Conservation (phyloP, 2,797 vertebrate species). For the Crocodylus rhombifer region DNA sequence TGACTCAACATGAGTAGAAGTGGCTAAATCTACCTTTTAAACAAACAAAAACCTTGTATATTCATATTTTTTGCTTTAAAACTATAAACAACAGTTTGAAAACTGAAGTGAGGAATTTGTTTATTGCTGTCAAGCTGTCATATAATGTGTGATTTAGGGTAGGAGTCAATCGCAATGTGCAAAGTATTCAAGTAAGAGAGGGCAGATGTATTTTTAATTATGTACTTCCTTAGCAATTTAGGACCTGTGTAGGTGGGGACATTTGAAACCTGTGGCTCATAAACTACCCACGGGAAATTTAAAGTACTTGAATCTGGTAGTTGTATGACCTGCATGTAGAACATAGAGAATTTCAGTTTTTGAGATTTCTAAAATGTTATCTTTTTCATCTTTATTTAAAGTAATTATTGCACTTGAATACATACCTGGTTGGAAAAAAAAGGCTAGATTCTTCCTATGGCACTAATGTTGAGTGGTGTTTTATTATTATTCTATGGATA, state of each 20-base stretch:
- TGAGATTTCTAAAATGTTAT: not conserved
- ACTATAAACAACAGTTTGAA: constrained; percentile 24
- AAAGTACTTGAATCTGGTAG: constrained; percentile 27
- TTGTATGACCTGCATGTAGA: not conserved
- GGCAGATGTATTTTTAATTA: constrained; percentile 55
- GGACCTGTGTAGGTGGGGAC: not conserved
- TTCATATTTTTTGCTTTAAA: not conserved
- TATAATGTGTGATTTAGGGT: constrained; percentile 23
- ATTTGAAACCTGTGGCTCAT: constrained; percentile 13
- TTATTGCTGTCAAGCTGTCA: constrained; percentile 57
- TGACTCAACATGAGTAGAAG: not conserved
- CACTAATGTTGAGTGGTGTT: not conserved
- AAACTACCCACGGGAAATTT: constrained; percentile 20
- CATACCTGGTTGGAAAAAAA: not conserved
- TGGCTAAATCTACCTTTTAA: not conserved
- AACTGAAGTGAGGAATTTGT: constrained; percentile 14
- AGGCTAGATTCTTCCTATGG: not conserved
- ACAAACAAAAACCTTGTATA: not conserved
- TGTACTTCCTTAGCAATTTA: constrained; percentile 42
- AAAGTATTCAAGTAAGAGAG: not conserved
- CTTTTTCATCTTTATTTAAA: not conserved
- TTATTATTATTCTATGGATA: not conserved
- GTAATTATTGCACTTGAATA: not conserved
- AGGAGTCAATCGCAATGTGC: not conserved
- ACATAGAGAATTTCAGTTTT: not conserved